A percentile compares a stretch with the other conserved stretches of the same genome.
Conservation (phyloP, 2,113 vertebrate species). For the Progne subis region DNA sequence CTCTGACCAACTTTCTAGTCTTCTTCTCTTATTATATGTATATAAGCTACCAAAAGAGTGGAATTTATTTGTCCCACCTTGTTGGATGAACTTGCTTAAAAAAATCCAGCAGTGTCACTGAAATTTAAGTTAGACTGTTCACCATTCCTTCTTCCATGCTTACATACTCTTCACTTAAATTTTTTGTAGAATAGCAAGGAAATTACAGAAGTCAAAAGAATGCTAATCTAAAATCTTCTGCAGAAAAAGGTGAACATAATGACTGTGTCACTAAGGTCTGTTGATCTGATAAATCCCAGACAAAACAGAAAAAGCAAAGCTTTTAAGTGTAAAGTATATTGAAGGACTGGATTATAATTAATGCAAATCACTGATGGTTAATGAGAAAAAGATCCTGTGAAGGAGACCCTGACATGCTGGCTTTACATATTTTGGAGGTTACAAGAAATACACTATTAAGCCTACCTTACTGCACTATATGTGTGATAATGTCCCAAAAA, state of each 20-base stretch:
- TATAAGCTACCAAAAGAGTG: not conserved
- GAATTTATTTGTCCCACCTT: not conserved
- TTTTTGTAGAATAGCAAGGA: not conserved
- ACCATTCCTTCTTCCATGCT: not conserved
- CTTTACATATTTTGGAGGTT: not conserved
- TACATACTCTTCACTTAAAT: not conserved
- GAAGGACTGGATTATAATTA: not conserved
- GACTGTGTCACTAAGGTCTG: not conserved
- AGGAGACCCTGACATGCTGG: not conserved
- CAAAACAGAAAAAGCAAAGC: not conserved
- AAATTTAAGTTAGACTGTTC: not conserved
- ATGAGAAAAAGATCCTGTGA: not conserved
- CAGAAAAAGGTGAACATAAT: not conserved
- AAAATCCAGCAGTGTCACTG: not conserved
- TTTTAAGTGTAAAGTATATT: not conserved
- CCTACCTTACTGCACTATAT: accelerated
- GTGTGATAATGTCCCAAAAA: not conserved
- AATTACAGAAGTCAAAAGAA: not conserved
- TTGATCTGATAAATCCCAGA: not conserved
- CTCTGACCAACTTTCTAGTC: not conserved
- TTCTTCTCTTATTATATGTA: not conserved
- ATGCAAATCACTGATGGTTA: not conserved
- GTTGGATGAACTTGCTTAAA: not conserved
- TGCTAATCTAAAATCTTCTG: not conserved
- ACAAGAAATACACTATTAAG: not conserved